These are phyloP conservation scores for Engystomops pustulosus DNA, from an alignment of 2,113 vertebrate genomes.

Conservation along the genomic window DNA sequence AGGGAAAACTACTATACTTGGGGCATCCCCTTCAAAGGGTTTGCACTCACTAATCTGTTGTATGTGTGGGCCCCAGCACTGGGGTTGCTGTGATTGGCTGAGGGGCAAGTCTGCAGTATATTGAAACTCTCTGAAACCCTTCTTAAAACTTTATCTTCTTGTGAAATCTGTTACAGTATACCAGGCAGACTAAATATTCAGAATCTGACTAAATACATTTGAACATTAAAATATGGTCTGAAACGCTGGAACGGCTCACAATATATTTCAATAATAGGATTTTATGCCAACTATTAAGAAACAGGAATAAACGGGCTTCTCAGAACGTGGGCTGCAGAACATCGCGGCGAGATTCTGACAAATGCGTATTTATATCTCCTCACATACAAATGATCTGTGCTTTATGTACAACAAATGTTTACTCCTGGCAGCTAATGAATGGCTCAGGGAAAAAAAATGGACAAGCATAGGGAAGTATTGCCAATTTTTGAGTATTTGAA, in stretches of 20 bases:
- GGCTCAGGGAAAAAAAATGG: neutral
- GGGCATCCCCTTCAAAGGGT: too few relatives aligned
- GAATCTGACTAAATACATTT: neutral
- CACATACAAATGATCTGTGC: slow-evolving; percentile 28
- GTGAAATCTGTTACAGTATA: neutral
- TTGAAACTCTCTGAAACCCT: too few relatives aligned
- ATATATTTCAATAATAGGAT: neutral
- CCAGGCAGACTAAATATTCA: neutral
- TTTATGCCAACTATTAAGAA: neutral
- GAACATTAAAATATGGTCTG: neutral
- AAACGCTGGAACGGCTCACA: neutral
- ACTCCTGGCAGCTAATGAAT: slow-evolving; percentile 31
- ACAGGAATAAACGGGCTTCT: neutral
- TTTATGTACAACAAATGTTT: slow-evolving; percentile 30
- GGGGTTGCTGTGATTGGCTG: too few relatives aligned
- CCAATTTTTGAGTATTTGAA: neutral
- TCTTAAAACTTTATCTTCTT: too few relatives aligned
- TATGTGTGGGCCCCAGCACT: too few relatives aligned
- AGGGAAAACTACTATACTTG: too few relatives aligned
- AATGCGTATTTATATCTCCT: slow-evolving; percentile 3
- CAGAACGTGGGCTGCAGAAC: neutral
- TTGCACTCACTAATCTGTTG: too few relatives aligned
- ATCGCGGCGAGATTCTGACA: neutral
- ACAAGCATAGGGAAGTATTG: neutral
- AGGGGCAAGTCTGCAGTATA: too few relatives aligned